Percentiles rank a stretch among this genome's conserved stretches.
These are phyloP conservation scores for Glyphotaelius pellucidus DNA, from an alignment of 2,888 invertebrate genomes.

Conservation along the genomic window DNA sequence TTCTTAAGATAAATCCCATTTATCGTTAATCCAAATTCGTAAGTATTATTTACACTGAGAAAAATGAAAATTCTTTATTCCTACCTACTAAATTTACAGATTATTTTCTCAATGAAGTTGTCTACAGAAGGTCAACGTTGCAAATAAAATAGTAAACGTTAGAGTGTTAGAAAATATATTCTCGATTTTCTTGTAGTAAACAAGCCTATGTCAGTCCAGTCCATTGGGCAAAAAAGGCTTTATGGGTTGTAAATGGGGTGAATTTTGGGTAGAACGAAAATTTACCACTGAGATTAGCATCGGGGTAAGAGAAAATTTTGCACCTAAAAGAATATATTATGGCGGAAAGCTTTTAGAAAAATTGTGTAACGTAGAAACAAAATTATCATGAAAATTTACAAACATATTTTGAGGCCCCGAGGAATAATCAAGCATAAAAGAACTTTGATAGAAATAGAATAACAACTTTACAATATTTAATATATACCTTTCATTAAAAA, in stretches of 20 bases:
- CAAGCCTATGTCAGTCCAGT: background rate
- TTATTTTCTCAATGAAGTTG: background rate
- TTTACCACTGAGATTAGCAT: background rate
- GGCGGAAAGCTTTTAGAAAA: background rate
- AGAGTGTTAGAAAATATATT: background rate
- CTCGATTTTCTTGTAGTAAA: background rate
- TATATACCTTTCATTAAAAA: too few relatives aligned
- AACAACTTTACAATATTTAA: background rate
- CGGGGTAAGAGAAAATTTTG: background rate
- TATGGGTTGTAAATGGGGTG: background rate
- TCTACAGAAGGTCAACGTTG: background rate
- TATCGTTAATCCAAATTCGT: background rate
- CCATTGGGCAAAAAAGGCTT: background rate
- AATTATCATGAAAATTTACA: background rate
- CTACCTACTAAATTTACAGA: background rate
- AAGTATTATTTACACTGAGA: background rate
- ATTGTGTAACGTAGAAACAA: background rate
- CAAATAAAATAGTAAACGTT: background rate
- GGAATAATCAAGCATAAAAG: background rate
- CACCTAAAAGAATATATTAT: background rate
- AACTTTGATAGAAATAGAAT: background rate
- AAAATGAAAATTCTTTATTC: background rate
- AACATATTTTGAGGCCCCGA: background rate
- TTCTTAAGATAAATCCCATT: background rate
- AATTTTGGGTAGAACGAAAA: background rate